Base-by-base conservation (phyloP, 1,140 invertebrate species). In the Chlorops oryzae region DNA sequence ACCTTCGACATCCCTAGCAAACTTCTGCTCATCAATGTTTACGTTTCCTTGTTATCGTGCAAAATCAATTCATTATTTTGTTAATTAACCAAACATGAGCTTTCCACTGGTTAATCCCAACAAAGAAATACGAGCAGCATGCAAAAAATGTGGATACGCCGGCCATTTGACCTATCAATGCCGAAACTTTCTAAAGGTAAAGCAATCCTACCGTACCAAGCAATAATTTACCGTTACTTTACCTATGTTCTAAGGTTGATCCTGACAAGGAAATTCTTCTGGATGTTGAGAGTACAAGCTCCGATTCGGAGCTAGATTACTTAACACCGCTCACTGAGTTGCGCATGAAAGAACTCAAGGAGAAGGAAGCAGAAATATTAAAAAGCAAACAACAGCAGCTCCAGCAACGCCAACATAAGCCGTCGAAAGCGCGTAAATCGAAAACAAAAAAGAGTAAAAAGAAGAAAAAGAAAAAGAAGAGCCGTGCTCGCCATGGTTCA, bases 151-250 rank as follows among this genome's bases (percentile, higher is more conserved):
- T 76, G 92, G 92, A 41, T 94, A 94, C 72, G 85, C 90, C 50
- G 95, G 95, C 24, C 95, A 98, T 74, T 78, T 98, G 59, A 96
- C 94, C 13, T 97, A 88, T 74, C 93, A 98, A 72, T 98, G 94
- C 72, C 75, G 92, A 60, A 98, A 98, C 72, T 96, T 97, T 74
- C 83, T 97, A 27, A 92, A 94, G 80, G 84, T 92, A 54, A 86
- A n/a, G n/a, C n/a, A n/a, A n/a, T n/a, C n/a, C n/a, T n/a, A n/a
- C n/a, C n/a, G 42, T 44, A 28, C 27, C 10, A 22, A 5, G 47
- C 23, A 20, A 15, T 39, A 24, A 18, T 15, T 28, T 24, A 47
- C 46, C 23, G 15, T 10, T 38, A 37, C 20, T 20, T 45, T 48
- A 38, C 23, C 15, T 42, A 13, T 27, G 12, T 5, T 25, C 45